Conservation (phyloP, 2,113 vertebrate genomes). For the Xiphorhynchus elegans region DNA sequence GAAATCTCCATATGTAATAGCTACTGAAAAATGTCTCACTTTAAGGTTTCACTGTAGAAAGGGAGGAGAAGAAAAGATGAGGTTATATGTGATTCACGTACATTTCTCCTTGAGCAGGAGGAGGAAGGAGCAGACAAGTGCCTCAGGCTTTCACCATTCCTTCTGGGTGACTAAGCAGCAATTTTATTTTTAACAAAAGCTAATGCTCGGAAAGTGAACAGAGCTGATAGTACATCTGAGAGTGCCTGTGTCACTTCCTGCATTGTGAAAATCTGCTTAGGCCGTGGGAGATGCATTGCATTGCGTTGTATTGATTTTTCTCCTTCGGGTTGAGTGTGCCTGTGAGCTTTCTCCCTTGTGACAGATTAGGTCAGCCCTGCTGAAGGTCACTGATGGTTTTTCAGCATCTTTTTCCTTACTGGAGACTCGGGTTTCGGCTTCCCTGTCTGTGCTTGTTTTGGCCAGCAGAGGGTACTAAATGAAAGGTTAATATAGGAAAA, state of each 20-base stretch:
- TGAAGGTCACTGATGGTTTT: not conserved
- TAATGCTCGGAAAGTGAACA: not conserved
- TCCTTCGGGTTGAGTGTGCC: not conserved
- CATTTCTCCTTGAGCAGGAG: not conserved
- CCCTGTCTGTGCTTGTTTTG: not conserved
- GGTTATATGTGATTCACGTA: not conserved
- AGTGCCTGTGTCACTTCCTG: not conserved
- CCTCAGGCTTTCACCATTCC: not conserved
- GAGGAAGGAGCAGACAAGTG: not conserved
- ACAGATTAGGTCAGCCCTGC: not conserved
- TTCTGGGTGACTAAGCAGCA: conserved; percentile 21
- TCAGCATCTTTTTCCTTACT: not conserved
- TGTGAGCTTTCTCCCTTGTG: not conserved
- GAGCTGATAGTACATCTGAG: not conserved
- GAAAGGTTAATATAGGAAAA: conserved; percentile 13
- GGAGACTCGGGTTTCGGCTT: not conserved
- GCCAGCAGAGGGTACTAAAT: conserved; percentile 59
- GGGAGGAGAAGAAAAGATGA: not conserved
- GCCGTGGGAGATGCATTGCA: not conserved
- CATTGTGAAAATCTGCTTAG: not conserved
- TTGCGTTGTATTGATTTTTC: not conserved
- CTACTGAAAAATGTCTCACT: not conserved
- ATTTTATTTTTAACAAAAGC: conserved; percentile 14
- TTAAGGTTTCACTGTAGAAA: not conserved
- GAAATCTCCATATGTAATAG: not conserved